Evolutionary conservation across 2,888 invertebrate genomes (phyloP).

Genomic region (Polia nebulosa): DNA sequence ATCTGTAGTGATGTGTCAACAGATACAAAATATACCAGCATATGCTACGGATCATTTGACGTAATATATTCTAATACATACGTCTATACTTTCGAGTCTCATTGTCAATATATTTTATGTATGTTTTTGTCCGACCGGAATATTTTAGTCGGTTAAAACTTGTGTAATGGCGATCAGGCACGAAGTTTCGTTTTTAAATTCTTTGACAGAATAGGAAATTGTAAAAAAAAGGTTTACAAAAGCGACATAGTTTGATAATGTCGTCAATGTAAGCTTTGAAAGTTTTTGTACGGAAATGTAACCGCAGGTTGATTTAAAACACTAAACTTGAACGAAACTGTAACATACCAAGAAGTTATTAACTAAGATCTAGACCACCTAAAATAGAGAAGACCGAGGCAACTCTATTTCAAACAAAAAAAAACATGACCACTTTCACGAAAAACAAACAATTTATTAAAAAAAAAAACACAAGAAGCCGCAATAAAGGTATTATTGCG

Average conservation of each 20-base stretch:
- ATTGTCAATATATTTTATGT: slow-evolving; percentile 68
- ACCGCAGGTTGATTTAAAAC: background rate
- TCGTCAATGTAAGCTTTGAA: slow-evolving; percentile 6
- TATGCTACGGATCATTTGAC: slow-evolving; percentile 57
- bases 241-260: slow-evolving; percentile 11
- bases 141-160: slow-evolving; percentile 50
- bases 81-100: slow-evolving; percentile 56
- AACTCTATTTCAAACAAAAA: background rate
- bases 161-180: slow-evolving; percentile 29
- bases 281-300: background rate
- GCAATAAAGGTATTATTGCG: too few relatives aligned
- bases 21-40: slow-evolving; percentile 62
- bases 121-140: slow-evolving; percentile 56
- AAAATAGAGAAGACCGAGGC: too few relatives aligned
- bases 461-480: background rate
- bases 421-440: background rate
- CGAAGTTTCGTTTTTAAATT: slow-evolving; percentile 36
- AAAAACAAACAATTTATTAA: background rate
- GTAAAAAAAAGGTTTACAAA: slow-evolving; percentile 26
- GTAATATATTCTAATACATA: slow-evolving; percentile 66
- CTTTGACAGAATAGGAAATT: slow-evolving; percentile 18
- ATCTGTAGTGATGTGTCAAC: slow-evolving; percentile 69
- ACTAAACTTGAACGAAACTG: too few relatives aligned
- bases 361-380: too few relatives aligned
- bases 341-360: too few relatives aligned